Base-by-base conservation (phyloP, 2,888 invertebrate genomes). In the Himalopsyche japonica region DNA sequence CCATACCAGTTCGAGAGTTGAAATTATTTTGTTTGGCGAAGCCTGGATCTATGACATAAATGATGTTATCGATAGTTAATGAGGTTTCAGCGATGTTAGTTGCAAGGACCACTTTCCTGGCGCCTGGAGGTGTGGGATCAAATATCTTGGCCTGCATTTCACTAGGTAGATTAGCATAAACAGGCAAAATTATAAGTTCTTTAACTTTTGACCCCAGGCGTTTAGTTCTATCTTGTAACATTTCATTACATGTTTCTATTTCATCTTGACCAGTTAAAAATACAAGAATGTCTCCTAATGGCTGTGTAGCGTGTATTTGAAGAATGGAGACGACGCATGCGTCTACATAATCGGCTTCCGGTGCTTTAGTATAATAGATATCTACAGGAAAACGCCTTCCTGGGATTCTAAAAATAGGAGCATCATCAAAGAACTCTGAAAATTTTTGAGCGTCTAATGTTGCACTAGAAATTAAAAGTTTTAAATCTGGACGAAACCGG, bases 41-140 rank as follows among this genome's bases (percentile, higher is more conserved):
- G 0, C 99, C 99, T n/a, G 99, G 98, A 92, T 99, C 99, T 87
- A 99, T 98, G 0, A 99, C 99, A 91, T 98, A 99, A 86, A 98
- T 96, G 87, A 99, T 99, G 88, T 99, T 99, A 90, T 99, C 99
- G 88, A 99, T 99, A 0, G 99, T 99, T 47, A 99, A 92, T 1
- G 99, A 99, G 0, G 99, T 99, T 92, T 99, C 99, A 0, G 99
- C 99, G 89, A 99, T 99, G 89, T 99, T 99, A 24, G 99, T 99
- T 0, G 99, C 99, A 77, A 99, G 91, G 10, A 99, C 96, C 15
- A 99, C 98, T 93, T 99, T 99, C 86, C 99, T 93, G 0, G 99
- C 98, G 86, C 98, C 97, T 10, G 97, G 97, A 64, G 99, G 99
- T 0, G 99, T 99, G 0, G 98, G 98, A 88, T 98, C 97, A 91